Percentiles rank a stretch among this genome's conserved stretches.
Evolutionary conservation across 1,140 invertebrate genomes (phyloP).

Genomic region (Ceratosolen fusciceps): DNA sequence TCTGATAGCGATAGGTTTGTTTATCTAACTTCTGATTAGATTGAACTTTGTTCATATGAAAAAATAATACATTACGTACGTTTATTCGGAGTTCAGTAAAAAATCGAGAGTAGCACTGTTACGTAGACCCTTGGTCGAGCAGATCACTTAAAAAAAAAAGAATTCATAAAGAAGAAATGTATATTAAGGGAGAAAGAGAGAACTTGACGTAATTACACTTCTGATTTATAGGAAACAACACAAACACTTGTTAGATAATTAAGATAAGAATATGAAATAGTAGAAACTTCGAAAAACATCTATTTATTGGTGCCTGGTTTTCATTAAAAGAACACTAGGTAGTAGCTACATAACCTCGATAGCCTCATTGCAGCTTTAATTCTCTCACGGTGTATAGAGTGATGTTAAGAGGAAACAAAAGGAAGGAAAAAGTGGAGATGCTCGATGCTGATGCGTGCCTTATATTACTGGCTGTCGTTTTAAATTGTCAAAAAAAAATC

Average conservation of each 20-base stretch:
- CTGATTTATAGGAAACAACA: too few species aligned
- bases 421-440: background rate
- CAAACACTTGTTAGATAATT: too few species aligned
- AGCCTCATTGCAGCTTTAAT: slow-evolving; percentile 9
- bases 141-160: too few species aligned
- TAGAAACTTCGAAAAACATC: background rate
- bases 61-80: too few species aligned
- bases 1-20: background rate
- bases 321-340: slow-evolving; percentile 29
- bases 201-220: too few species aligned
- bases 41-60: background rate
- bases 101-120: too few species aligned
- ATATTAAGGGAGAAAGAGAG: too few species aligned
- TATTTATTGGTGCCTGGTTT: background rate
- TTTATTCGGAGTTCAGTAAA: too few species aligned
- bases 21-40: background rate
- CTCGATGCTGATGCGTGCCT: background rate
- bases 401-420: background rate
- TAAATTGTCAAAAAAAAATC: slow-evolving; percentile 45
- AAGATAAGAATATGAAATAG: too few species aligned
- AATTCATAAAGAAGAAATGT: too few species aligned
- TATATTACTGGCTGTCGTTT: slow-evolving; percentile 39
- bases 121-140: too few species aligned
- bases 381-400: background rate
- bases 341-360: background rate